phyloP scores from a whole-genome alignment of 2,888 invertebrate species.

The Gortyna flavago region DNA sequence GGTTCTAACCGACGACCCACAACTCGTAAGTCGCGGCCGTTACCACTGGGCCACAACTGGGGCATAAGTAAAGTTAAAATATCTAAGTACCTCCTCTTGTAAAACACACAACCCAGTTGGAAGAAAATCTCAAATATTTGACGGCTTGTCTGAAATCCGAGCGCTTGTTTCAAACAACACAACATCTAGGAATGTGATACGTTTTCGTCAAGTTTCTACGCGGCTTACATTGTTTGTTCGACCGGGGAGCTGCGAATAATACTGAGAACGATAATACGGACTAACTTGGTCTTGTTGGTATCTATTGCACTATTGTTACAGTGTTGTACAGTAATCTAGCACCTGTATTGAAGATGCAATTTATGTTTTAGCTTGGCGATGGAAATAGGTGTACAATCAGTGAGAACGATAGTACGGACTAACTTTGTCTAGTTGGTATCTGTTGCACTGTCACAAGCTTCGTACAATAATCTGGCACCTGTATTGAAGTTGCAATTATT shows the following conservation, averaged over 20 bases:
- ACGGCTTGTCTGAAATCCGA: constrained; percentile 54
- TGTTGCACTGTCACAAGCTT: constrained; percentile 24
- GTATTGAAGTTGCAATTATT: neutral
- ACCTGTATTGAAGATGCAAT: constrained; percentile 7
- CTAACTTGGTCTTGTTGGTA: constrained; percentile 11
- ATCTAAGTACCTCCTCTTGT: neutral
- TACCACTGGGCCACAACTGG: neutral
- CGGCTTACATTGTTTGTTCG: constrained; percentile 64
- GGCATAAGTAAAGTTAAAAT: neutral
- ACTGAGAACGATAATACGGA: constrained; percentile 1
- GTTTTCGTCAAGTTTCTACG: constrained; percentile 63
- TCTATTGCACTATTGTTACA: constrained; percentile 29
- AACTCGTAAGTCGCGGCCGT: neutral
- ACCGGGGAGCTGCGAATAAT: constrained; percentile 55
- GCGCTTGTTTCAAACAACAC: constrained; percentile 51
- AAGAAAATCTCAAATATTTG: constrained; percentile 39
- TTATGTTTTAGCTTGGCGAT: neutral
- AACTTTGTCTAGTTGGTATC: constrained; percentile 20
- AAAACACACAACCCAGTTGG: neutral
- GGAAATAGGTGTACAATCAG: neutral
- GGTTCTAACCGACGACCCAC: neutral
- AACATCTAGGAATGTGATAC: constrained; percentile 69
- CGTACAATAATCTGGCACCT: constrained; percentile 13
- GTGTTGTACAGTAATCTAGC: constrained; percentile 11
- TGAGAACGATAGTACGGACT: constrained; percentile 1